A percentile compares a stretch with the other conserved stretches of the same genome.
Conservation (phyloP, 2,797 vertebrate genomes). For the Xenopus petersii region DNA sequence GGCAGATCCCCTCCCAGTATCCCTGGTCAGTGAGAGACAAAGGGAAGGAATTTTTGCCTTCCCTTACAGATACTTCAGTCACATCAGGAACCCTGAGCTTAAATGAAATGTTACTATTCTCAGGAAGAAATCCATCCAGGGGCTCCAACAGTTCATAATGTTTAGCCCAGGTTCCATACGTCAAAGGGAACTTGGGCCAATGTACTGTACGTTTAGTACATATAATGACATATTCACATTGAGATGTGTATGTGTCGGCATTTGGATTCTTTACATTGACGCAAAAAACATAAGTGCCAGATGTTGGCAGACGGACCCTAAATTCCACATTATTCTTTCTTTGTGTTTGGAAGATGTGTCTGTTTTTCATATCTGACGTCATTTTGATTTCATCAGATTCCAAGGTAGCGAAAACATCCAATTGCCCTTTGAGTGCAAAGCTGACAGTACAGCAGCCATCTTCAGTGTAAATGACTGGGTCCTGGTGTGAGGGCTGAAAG, state of each 20-base stretch:
- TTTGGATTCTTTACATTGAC: conserved; percentile 69
- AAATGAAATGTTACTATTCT: conserved; percentile 63
- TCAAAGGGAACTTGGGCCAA: conserved; percentile 70
- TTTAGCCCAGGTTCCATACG: conserved; percentile 63
- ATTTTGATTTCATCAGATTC: conserved; percentile 51
- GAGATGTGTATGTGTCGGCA: conserved; percentile 58
- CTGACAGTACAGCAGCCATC: conserved; percentile 58
- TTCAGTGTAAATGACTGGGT: conserved; percentile 58
- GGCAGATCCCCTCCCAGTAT: conserved; percentile 74
- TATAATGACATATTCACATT: conserved; percentile 73
- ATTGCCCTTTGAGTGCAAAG: conserved; percentile 63
- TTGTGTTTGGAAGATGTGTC: conserved; percentile 63
- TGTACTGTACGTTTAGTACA: conserved; percentile 65
- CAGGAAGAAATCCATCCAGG: conserved; percentile 65
- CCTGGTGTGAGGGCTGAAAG: conserved; percentile 56
- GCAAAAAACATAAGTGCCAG: conserved; percentile 66
- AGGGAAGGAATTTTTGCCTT: conserved; percentile 56
- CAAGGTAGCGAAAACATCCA: conserved; percentile 61
- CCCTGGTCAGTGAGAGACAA: conserved; percentile 60
- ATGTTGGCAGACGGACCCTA: conserved; percentile 67
- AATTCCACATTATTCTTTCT: conserved; percentile 60
- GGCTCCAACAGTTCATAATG: conserved; percentile 73
- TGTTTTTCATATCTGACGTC: conserved; percentile 52
- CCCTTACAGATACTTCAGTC: conserved; percentile 60
- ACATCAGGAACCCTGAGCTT: conserved; percentile 68